Percentiles rank a stretch among this genome's conserved stretches.
phyloP scores from a whole-genome alignment of 2,888 invertebrate genomes.

The Monochamus alternatus region DNA sequence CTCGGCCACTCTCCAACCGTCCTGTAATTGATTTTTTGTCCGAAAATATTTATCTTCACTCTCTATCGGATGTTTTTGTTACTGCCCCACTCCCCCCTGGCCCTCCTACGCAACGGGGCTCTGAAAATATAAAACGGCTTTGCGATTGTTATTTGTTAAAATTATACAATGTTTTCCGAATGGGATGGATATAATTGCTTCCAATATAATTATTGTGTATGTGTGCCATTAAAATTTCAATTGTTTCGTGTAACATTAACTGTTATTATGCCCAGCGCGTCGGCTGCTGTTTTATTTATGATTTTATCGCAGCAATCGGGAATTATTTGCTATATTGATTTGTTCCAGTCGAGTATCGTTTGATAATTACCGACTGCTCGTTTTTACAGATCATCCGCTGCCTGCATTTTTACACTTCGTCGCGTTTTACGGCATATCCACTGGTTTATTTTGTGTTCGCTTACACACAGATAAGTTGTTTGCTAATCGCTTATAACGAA shows the following conservation, averaged over 20 bases:
- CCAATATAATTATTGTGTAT: constrained; percentile 16
- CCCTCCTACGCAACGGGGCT: neutral
- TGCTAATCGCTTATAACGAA: too few relatives aligned
- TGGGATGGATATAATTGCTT: constrained; percentile 12
- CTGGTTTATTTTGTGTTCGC: too few relatives aligned
- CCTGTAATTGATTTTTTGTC: constrained; percentile 10
- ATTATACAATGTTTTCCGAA: constrained; percentile 21
- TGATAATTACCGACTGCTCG: neutral
- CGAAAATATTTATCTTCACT: constrained; percentile 12
- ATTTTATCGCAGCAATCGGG: neutral
- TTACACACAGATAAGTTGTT: too few relatives aligned
- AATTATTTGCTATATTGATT: neutral
- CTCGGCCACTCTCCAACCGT: too few relatives aligned
- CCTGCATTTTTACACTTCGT: neutral
- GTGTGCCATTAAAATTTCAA: constrained; percentile 15
- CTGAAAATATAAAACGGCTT: neutral
- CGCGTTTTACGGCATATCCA: constrained; percentile 9
- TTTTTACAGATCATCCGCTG: neutral
- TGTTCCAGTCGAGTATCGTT: neutral
- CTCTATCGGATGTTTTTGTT: neutral
- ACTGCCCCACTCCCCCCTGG: neutral
- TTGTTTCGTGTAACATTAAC: constrained; percentile 17
- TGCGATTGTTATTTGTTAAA: constrained; percentile 15
- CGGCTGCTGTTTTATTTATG: constrained; percentile 1
- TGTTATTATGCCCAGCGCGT: neutral